Conservation (phyloP, 1,140 invertebrate genomes). For the Zaprionus camerounensis region DNA sequence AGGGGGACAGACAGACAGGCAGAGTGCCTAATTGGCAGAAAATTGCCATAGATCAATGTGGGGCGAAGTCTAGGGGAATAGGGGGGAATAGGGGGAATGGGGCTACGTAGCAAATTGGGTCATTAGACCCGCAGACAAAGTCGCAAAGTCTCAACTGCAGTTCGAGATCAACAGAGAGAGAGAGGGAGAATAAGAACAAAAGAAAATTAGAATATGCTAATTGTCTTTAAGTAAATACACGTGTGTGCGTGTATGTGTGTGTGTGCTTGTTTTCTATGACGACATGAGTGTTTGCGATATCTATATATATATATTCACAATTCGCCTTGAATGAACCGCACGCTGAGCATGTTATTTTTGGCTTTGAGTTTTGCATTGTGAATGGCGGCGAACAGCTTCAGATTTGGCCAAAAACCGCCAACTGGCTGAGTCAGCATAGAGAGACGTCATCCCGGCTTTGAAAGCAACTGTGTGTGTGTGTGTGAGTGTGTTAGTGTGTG, state of each 20-base stretch:
- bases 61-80: too few species aligned
- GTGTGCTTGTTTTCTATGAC: constrained; percentile 50
- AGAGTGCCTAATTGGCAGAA: constrained; percentile 53
- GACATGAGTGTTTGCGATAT: constrained; percentile 41
- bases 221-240: constrained; percentile 44
- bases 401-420: constrained; percentile 38
- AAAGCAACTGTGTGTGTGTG: constrained; percentile 3
- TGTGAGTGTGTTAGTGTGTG: background rate
- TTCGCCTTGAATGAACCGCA: constrained; percentile 63
- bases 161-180: constrained; percentile 16
- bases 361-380: constrained; percentile 44
- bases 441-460: constrained; percentile 65
- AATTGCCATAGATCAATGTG: background rate
- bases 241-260: constrained; percentile 1
- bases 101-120: constrained; percentile 56
- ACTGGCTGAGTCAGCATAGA: constrained; percentile 46
- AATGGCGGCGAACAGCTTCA: constrained; percentile 51
- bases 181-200: constrained; percentile 18
- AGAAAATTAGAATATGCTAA: constrained; percentile 77
- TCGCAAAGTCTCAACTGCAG: constrained; percentile 21
- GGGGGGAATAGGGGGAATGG: background rate
- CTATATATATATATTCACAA: constrained; percentile 1
- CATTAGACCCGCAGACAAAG: constrained; percentile 55
- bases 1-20: background rate
- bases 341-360: constrained; percentile 3